Evolutionary conservation across 2,113 vertebrate species (phyloP), one percentile per base, ranked within the genome.

Genomic region (Coturnix japonica): DNA sequence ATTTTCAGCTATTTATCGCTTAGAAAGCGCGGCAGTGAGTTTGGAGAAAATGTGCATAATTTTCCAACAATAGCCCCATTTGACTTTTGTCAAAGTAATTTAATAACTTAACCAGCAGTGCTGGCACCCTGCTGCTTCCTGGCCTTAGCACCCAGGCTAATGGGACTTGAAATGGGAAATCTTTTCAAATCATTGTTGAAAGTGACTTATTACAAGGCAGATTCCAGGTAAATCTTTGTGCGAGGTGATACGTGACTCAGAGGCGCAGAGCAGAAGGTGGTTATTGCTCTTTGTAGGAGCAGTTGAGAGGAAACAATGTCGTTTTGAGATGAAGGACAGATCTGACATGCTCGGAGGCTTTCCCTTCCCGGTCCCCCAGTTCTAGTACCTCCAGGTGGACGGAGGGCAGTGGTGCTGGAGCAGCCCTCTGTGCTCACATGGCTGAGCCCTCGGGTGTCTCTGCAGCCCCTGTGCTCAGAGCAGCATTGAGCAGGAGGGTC

Each of bases 161-260:
- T 88, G 93, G 94, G 82, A 79, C 71, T 93, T 2, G 7, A 95
- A 93, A 92, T 65, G 74, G 96, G 77, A 94, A 95, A 80, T 93
- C 91, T 93, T 95, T 96, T 92, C 82, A 87, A 94, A 75, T 44
- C 10, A 1, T 87, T 47, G 2, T 92, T 81, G 73, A 16, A 49
- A 94, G 86, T 96, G 94, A 95, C 91, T 96, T 94, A 94, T 92
- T 94, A 71, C 73, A 2, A 90, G 89, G 94, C 93, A 89, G 82
- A 91, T 96, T 95, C 92, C 82, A 94, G 95, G 96, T 96, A 95
- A 89, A 96, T 89, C 84, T 93, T 92, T 71, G 66, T 84, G 39
- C 4, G 2, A 66, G 76, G 89, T 88, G 92, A 77, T 91, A 73
- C 5, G 37, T 96, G 95, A 96, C 88, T 96, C 91, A 91, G 78